A percentile compares a stretch with the other conserved stretches of the same genome.
These are phyloP conservation scores for Diaprepes abbreviatus DNA, from an alignment of 2,888 invertebrate species.

Conservation along the genomic window DNA sequence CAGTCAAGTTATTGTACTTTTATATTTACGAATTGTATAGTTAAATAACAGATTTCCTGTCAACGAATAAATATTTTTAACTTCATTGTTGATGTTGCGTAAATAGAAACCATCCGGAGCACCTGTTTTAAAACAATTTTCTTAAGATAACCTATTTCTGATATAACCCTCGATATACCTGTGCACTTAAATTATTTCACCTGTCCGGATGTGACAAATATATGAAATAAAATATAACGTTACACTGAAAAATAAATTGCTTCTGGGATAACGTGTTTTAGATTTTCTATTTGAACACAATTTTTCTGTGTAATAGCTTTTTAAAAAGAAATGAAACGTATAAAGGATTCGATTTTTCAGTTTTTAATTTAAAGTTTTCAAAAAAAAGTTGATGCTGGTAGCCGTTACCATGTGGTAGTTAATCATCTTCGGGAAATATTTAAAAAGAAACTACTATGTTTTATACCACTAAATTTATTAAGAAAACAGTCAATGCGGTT, in stretches of 20 bases:
- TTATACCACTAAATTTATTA: too few relatives aligned
- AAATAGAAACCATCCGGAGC: too few relatives aligned
- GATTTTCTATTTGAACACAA: slow-evolving; percentile 4
- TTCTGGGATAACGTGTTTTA: slow-evolving; percentile 7
- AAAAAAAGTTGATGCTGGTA: too few relatives aligned
- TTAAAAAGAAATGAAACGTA: neutral
- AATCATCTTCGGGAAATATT: too few relatives aligned
- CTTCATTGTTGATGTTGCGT: too few relatives aligned
- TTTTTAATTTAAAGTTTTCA: neutral
- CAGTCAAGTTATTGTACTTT: too few relatives aligned
- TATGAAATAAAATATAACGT: slow-evolving; percentile 9
- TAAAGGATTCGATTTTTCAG: neutral
- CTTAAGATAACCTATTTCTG: neutral
- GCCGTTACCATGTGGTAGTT: too few relatives aligned
- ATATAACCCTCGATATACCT: neutral
- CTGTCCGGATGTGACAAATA: slow-evolving; percentile 6
- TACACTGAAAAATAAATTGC: slow-evolving; percentile 6
- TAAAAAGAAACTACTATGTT: too few relatives aligned
- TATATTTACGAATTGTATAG: too few relatives aligned
- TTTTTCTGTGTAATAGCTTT: neutral
- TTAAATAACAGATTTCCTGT: too few relatives aligned
- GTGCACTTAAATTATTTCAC: neutral
- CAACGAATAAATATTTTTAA: too few relatives aligned
- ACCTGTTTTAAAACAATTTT: neutral
- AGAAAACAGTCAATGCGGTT: too few relatives aligned